Evolutionary conservation across 2,113 vertebrate genomes (phyloP).

Genomic region (Odontesthes bonariensis): DNA sequence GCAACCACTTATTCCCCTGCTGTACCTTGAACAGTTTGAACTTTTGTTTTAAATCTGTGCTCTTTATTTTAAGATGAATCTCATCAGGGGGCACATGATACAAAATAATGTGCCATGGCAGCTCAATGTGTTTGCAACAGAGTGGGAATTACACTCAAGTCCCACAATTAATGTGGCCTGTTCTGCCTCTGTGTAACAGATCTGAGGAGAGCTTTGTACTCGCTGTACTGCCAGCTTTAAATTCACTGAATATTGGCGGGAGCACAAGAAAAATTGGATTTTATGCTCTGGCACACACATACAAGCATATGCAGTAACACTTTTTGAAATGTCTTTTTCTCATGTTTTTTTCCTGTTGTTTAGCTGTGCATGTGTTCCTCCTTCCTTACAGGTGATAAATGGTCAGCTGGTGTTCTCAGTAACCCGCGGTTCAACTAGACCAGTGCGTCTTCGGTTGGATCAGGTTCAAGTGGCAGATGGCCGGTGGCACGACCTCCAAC

Average conservation of each 20-base stretch:
- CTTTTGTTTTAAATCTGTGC: constrained; percentile 7
- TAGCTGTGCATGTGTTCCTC: background rate
- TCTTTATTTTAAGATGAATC: constrained; percentile 9
- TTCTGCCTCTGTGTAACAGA: background rate
- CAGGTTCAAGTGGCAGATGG: constrained; percentile 93
- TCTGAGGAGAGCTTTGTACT: background rate
- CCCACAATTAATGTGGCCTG: background rate
- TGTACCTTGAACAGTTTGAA: background rate
- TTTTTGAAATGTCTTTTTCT: background rate
- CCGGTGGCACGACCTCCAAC: constrained; percentile 94
- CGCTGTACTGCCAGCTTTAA: background rate
- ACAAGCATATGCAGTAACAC: background rate
- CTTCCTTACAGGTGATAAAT: constrained; percentile 83
- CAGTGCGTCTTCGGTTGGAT: constrained; percentile 90
- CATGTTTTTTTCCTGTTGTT: background rate
- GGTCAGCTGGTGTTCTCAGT: constrained; percentile 93
- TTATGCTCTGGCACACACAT: constrained; percentile 9
- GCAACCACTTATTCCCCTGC: background rate
- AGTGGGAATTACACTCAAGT: background rate
- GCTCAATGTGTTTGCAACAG: constrained; percentile 1
- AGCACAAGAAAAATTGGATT: constrained; percentile 18
- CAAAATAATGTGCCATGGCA: background rate
- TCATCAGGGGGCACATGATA: background rate
- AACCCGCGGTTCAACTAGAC: constrained; percentile 84
- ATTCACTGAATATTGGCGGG: background rate